phyloP scores from a whole-genome alignment of 2,888 invertebrate species.

The Ephialtes manifestator region DNA sequence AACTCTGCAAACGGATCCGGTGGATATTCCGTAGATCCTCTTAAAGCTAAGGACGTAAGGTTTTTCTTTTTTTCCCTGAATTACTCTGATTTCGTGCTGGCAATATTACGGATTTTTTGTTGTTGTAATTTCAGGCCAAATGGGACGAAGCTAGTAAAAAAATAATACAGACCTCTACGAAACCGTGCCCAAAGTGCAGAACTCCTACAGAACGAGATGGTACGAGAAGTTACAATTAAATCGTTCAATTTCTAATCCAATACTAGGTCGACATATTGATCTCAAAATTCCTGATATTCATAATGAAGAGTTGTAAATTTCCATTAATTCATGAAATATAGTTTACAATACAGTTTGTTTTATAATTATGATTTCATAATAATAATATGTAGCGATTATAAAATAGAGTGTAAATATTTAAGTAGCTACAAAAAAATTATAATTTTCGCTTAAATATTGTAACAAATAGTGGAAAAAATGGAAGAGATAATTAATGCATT shows the following conservation, averaged over 20 bases:
- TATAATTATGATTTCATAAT: no score
- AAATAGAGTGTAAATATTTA: no score
- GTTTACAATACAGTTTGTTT: no score
- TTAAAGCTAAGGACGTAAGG: conserved; percentile 86
- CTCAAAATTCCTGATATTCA: not conserved
- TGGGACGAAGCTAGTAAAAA: conserved; percentile 93
- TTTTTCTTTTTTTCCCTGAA: not conserved
- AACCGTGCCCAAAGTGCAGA: conserved; percentile 94
- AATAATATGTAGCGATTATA: no score
- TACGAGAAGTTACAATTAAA: conserved; percentile 72
- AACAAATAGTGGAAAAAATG: no score
- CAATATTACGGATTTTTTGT: not conserved
- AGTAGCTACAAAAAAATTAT: no score
- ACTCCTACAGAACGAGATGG: conserved; percentile 94
- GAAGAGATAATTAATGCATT: no score
- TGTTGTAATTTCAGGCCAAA: conserved; percentile 86
- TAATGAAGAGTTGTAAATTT: no score
- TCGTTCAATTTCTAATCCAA: not conserved
- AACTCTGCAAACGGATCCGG: conserved; percentile 83
- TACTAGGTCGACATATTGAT: not conserved
- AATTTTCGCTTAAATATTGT: no score
- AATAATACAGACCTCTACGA: conserved; percentile 92
- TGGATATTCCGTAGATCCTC: conserved; percentile 89
- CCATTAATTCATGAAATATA: no score
- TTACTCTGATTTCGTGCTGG: not conserved